Evolutionary conservation across 2,888 invertebrate species (phyloP).

Genomic region (Volucella zonaria): DNA sequence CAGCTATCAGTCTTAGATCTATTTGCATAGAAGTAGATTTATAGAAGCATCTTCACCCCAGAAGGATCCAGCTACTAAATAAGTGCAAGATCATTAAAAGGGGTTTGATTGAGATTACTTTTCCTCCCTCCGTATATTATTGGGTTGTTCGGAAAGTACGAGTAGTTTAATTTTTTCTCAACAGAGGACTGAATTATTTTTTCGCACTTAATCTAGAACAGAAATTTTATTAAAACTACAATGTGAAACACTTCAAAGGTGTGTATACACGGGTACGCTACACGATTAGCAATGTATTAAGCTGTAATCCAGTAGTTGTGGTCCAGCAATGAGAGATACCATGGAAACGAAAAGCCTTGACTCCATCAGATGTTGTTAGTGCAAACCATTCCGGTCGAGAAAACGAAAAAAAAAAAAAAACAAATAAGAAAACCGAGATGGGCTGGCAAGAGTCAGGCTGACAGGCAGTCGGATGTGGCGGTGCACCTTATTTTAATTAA

Average conservation of each 20-base stretch:
- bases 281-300: conserved; percentile 7
- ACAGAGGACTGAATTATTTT: no score
- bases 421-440: neutral
- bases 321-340: no score
- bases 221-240: conserved; percentile 55
- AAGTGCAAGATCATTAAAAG: no score
- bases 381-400: conserved; percentile 13
- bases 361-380: conserved; percentile 14
- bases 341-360: conserved; percentile 1
- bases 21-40: no score
- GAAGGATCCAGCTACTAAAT: no score
- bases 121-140: no score
- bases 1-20: no score
- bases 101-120: no score
- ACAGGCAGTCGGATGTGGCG: neutral
- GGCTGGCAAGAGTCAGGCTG: neutral
- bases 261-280: conserved; percentile 21
- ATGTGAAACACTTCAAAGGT: conserved; percentile 30
- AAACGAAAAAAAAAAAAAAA: neutral
- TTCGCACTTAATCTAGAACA: neutral
- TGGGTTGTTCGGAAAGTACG: no score
- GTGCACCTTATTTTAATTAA: conserved; percentile 20
- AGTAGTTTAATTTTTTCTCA: no score
- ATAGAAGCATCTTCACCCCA: no score
- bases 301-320: conserved; percentile 2